Evolutionary conservation across 2,888 invertebrate genomes (phyloP).

Genomic region (Colletes collaris): DNA sequence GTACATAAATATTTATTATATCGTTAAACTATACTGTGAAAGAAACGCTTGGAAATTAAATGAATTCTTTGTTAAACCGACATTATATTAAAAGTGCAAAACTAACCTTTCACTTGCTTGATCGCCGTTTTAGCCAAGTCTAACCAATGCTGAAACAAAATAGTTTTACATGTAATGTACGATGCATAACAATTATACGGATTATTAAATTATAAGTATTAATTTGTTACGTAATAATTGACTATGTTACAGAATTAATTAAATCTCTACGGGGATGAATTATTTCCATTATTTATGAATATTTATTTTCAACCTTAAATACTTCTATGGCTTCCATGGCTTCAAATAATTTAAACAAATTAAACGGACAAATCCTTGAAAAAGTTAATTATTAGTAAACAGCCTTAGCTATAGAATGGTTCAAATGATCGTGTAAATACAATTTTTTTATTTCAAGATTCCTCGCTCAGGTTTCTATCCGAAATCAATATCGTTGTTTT

Average conservation of each 20-base stretch:
- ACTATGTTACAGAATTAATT: too few relatives aligned
- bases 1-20: too few relatives aligned
- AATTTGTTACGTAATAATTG: background rate
- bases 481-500: too few relatives aligned
- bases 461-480: background rate
- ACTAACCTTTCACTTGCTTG: constrained; percentile 95
- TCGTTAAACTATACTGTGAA: too few relatives aligned
- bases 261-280: too few relatives aligned
- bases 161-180: background rate
- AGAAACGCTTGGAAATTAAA: background rate
- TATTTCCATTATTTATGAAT: background rate
- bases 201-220: background rate
- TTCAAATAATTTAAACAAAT: too few relatives aligned
- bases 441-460: background rate
- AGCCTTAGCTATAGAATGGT: background rate
- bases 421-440: background rate
- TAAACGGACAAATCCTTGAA: too few relatives aligned
- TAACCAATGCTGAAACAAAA: constrained; percentile 93
- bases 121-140: constrained; percentile 94
- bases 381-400: background rate
- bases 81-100: constrained; percentile 22
- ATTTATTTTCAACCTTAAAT: too few relatives aligned
- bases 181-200: background rate
- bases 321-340: too few relatives aligned
- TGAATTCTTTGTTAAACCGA: background rate